Evolutionary conservation across 2,113 vertebrate genomes (phyloP).

Genomic region (Tursiops truncatus): DNA sequence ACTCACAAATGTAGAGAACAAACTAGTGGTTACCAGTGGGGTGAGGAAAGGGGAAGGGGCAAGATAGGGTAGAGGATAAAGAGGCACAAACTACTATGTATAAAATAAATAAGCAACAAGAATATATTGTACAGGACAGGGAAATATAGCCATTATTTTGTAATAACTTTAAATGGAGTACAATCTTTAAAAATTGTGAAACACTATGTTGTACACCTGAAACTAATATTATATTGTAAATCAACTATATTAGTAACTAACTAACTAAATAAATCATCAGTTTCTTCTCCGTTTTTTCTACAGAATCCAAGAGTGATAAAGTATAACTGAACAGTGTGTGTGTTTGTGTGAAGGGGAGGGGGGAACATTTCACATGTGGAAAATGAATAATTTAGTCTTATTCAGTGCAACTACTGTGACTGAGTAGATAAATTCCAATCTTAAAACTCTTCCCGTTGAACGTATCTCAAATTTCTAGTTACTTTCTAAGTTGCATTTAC

Average conservation of each 20-base stretch:
- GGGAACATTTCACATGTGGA: not conserved
- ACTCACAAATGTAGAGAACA: no score
- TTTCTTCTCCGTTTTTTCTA: not conserved
- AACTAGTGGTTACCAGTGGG: no score
- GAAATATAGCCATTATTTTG: no score
- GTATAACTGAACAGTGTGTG: not conserved
- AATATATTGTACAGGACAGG: no score
- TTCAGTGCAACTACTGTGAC: conserved; percentile 33
- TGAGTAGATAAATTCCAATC: not conserved
- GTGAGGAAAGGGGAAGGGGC: no score
- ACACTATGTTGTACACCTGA: not conserved
- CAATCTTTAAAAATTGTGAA: not conserved
- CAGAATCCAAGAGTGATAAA: not conserved
- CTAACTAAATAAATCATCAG: not conserved
- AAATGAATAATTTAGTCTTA: conserved; percentile 38
- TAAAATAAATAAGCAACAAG: no score
- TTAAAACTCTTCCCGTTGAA: conserved; percentile 23
- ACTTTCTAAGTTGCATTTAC: conserved; percentile 78
- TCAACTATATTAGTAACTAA: not conserved
- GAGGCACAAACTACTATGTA: no score
- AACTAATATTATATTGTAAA: not conserved
- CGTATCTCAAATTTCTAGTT: conserved; percentile 77
- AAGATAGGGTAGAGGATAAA: no score
- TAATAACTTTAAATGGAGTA: no score
- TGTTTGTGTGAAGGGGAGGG: not conserved